A percentile compares a stretch with the other conserved stretches of the same genome.
phyloP scores from a whole-genome alignment of 1,140 invertebrate genomes.

The Spodoptera litura region DNA sequence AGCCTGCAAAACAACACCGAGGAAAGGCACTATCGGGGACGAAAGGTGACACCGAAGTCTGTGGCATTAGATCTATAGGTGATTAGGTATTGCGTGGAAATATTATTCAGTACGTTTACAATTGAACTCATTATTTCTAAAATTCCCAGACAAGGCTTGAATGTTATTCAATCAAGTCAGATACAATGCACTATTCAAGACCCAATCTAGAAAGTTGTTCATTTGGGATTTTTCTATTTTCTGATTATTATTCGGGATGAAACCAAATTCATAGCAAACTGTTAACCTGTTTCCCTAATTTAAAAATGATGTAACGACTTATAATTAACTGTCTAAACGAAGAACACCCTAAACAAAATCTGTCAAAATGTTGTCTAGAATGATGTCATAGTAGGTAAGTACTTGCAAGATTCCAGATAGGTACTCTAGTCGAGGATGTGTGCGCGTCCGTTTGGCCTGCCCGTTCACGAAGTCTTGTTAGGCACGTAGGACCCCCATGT shows the following conservation, averaged over 20 bases:
- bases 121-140: not conserved
- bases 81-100: conserved; percentile 57
- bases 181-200: too few relatives aligned
- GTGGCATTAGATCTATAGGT: conserved; percentile 73
- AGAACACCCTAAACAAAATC: conserved; percentile 1
- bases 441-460: conserved; percentile 50
- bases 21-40: conserved; percentile 78
- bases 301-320: not conserved
- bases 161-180: not conserved
- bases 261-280: too few relatives aligned
- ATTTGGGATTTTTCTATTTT: too few relatives aligned
- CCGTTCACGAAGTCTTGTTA: conserved; percentile 62
- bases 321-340: not conserved
- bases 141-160: not conserved
- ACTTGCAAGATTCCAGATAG: conserved; percentile 6
- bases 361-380: conserved; percentile 21
- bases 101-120: conserved; percentile 30
- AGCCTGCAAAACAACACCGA: conserved; percentile 81
- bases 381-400: conserved; percentile 28
- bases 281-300: not conserved
- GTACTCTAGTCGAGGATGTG: conserved; percentile 37
- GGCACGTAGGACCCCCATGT: conserved; percentile 65
- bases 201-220: too few relatives aligned
- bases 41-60: conserved; percentile 79
- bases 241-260: too few relatives aligned